A percentile compares a stretch with the other conserved stretches of the same genome.
phyloP scores from a whole-genome alignment of 2,888 invertebrate genomes.

The Conistra vaccinii region DNA sequence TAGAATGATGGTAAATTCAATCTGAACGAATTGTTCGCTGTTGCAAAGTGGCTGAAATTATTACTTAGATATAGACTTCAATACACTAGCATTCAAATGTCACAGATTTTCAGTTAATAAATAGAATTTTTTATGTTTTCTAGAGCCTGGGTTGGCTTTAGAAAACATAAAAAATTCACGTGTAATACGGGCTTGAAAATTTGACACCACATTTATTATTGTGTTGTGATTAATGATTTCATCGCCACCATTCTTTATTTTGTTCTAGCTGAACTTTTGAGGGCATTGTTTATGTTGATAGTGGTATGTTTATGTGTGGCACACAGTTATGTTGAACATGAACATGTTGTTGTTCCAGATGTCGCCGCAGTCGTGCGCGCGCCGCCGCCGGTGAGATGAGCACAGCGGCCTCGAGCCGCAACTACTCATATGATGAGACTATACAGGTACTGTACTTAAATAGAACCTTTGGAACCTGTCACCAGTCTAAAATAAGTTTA shows the following conservation, averaged over 20 bases:
- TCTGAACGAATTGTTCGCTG: neutral
- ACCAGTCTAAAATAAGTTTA: neutral
- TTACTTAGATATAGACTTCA: no score
- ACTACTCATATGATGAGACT: constrained; percentile 88
- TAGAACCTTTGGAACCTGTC: neutral
- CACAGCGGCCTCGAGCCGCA: constrained; percentile 81
- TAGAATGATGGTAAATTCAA: constrained; percentile 1
- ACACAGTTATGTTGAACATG: constrained; percentile 24
- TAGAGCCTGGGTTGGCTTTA: no score
- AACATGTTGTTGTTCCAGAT: constrained; percentile 74
- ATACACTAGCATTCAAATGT: no score
- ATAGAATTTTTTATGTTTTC: no score
- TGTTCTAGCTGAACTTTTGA: neutral
- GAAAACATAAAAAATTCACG: no score
- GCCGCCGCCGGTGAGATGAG: constrained; percentile 85
- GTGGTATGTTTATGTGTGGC: constrained; percentile 25
- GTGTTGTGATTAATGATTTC: constrained; percentile 8
- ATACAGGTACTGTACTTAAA: constrained; percentile 79
- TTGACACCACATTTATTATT: neutral
- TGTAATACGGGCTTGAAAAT: neutral
- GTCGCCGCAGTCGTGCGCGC: constrained; percentile 81
- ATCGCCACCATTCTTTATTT: constrained; percentile 22
- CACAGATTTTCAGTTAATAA: no score
- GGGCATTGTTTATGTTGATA: constrained; percentile 49
- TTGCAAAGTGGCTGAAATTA: neutral